phyloP scores from a whole-genome alignment of 2,113 vertebrate genomes.

The Aldabrachelys gigantea region DNA sequence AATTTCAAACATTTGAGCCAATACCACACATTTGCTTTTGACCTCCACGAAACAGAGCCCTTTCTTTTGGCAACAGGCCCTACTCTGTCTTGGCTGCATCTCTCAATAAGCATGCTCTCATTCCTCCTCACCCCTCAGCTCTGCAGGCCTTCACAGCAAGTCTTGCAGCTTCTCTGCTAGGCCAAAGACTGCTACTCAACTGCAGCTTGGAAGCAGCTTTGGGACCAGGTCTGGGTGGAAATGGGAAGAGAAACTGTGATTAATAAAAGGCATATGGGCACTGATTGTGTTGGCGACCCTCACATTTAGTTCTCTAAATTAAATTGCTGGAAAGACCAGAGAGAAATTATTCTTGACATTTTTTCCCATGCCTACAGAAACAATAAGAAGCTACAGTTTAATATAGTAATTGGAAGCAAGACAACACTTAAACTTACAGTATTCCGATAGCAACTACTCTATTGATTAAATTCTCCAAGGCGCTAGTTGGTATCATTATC shows the following conservation, averaged over 20 bases:
- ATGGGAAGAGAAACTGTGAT: fast-evolving
- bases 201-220: neutral
- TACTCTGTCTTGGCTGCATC: fast-evolving
- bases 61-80: too few species aligned
- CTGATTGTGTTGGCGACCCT: neutral
- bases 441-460: neutral
- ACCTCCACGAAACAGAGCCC: fast-evolving
- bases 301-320: neutral
- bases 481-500: neutral
- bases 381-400: neutral
- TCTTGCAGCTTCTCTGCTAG: neutral
- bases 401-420: neutral
- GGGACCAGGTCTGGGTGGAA: neutral
- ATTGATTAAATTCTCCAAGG: neutral
- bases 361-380: neutral
- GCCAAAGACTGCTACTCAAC: neutral
- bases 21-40: fast-evolving
- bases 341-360: neutral
- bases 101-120: fast-evolving
- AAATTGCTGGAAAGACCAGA: neutral
- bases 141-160: neutral
- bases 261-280: neutral
- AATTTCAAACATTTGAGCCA: neutral
- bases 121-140: fast-evolving
- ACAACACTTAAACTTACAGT: neutral